phyloP scores from a whole-genome alignment of 2,113 vertebrate genomes.

The Phylloscopus trochilus region DNA sequence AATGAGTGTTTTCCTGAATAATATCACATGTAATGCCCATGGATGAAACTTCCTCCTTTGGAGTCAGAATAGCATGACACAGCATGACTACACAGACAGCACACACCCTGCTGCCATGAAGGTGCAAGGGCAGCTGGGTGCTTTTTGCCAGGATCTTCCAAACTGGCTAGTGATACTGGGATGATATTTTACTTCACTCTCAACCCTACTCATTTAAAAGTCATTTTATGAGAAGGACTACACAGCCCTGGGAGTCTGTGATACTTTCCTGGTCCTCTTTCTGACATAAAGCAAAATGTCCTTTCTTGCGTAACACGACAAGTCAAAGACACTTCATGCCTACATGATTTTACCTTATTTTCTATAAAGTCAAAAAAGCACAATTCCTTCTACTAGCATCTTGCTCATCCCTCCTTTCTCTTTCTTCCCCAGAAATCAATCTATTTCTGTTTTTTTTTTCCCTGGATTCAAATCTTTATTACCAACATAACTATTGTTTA shows the following conservation, averaged over 20 bases:
- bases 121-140: not conserved
- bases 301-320: not conserved
- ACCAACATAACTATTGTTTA: not conserved
- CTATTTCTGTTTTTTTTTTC: not conserved
- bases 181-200: not conserved
- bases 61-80: not conserved
- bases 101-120: not conserved
- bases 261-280: not conserved
- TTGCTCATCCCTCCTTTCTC: not conserved
- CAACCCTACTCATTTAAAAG: not conserved
- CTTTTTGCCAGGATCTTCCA: not conserved
- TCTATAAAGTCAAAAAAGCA: not conserved
- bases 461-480: not conserved
- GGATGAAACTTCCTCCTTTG: not conserved
- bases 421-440: not conserved
- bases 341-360: not conserved
- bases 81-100: not conserved
- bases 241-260: not conserved
- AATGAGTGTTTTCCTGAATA: not conserved
- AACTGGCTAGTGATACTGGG: not conserved
- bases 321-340: not conserved
- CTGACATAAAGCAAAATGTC: not conserved
- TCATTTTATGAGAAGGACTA: not conserved
- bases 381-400: not conserved
- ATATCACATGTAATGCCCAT: not conserved